phyloP scores from a whole-genome alignment of 2,113 vertebrate species.

The Quiscalus mexicanus region DNA sequence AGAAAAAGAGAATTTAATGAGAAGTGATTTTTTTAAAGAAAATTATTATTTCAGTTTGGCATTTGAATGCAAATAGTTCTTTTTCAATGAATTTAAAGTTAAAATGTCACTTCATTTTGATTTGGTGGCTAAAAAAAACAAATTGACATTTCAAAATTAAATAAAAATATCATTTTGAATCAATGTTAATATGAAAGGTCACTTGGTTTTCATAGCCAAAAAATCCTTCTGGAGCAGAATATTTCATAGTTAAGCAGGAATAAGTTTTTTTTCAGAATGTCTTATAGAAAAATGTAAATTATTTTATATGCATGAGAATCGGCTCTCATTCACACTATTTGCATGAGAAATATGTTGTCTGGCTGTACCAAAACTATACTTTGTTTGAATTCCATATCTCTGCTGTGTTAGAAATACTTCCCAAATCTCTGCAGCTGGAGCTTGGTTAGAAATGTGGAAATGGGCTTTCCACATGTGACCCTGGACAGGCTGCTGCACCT shows the following conservation, averaged over 20 bases:
- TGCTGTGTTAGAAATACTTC: neutral
- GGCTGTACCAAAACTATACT: neutral
- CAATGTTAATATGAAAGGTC: slow-evolving; percentile 48
- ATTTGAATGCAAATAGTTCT: slow-evolving; percentile 11
- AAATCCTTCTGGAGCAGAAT: neutral
- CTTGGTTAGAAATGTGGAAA: neutral
- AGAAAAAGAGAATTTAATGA: neutral
- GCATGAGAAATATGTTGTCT: neutral
- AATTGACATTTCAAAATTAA: slow-evolving; percentile 51
- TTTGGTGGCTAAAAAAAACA: slow-evolving; percentile 11
- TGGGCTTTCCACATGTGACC: fast-evolving
- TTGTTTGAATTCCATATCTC: neutral
- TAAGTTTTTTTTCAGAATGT: neutral
- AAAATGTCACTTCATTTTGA: slow-evolving; percentile 28
- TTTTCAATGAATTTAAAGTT: slow-evolving; percentile 18
- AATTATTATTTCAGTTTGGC: neutral
- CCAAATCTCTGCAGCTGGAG: neutral
- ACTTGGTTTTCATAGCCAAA: slow-evolving; percentile 18
- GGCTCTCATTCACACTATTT: neutral
- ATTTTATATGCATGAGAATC: neutral
- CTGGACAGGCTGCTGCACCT: neutral
- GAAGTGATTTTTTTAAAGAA: neutral
- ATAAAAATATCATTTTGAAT: slow-evolving; percentile 43
- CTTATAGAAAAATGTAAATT: neutral
- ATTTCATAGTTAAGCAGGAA: neutral